These are phyloP conservation scores for Pipra filicauda DNA, from an alignment of 2,113 vertebrate species.

Conservation along the genomic window DNA sequence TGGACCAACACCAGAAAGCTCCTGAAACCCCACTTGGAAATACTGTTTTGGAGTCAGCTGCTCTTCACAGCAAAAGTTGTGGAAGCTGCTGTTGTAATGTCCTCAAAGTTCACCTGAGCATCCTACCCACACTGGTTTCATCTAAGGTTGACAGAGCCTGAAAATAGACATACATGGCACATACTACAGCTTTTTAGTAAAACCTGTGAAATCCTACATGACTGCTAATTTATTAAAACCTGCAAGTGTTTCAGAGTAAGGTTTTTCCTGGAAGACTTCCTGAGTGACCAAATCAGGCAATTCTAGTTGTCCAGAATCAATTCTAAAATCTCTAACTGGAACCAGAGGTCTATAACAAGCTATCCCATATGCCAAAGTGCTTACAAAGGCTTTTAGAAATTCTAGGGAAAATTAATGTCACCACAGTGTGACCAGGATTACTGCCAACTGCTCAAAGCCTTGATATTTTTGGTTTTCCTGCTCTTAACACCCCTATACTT, in stretches of 20 bases:
- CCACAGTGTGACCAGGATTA: neutral
- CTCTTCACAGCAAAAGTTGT: neutral
- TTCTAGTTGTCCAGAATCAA: neutral
- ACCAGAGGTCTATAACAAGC: neutral
- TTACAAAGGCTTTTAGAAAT: neutral
- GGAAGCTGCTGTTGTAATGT: neutral
- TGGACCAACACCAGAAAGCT: neutral
- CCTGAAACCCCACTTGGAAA: neutral
- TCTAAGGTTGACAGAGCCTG: neutral
- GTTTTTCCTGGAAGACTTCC: neutral
- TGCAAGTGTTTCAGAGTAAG: neutral
- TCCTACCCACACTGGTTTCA: neutral
- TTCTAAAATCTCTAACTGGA: neutral
- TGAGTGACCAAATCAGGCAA: neutral
- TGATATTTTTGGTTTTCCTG: neutral
- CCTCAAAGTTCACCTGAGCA: neutral
- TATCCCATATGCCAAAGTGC: neutral
- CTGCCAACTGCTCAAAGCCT: neutral
- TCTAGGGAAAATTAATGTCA: neutral
- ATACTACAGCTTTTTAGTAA: neutral
- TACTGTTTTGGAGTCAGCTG: neutral
- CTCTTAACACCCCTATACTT: neutral
- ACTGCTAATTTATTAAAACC: neutral
- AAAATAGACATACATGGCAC: neutral
- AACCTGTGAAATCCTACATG: neutral